Evolutionary conservation across 2,888 invertebrate genomes (phyloP), one percentile per base, ranked within the genome.

Genomic region (Leptopilina drosophilae): DNA sequence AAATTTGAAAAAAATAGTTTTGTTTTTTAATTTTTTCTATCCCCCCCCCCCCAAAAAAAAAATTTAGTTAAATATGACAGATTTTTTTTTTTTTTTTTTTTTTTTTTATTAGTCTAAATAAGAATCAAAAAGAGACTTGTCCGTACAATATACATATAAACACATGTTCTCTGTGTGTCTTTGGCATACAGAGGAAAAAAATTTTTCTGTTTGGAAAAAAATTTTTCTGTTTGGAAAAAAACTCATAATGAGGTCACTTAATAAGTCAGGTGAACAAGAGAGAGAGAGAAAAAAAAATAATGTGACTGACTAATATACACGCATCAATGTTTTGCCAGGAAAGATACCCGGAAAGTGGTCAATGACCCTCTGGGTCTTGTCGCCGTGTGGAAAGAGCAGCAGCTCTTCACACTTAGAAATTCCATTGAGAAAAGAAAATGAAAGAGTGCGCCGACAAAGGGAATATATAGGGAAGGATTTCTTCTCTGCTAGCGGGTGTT

Each of bases 331-430:
- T 69, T 69, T 53, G 69, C 53, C 69, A 67, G 67, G 49, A 20
- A 33, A 20, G 67, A 67, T 67, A 5, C 15, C 67, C 46, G 26
- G 14, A 69, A 69, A 53, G 69, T 69, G 69, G 69, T 69, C 69
- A 53, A 69, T 69, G 69, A 69, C 15, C 67, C 49, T 9, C 14
- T 12, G 42, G 42, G 7, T 42, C 53, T 8, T 53, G 69, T 69
- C 69, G 46, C 20, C 67, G 46, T 67, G 53, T 69, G 14, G 69
- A 69, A 69, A 69, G 69, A 69, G 69, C 69, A 69, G 69, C 69
- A 69, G 69, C 53, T 69, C 69, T 69, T 69, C 69, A 69, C 69
- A 69, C 69, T 69, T 69, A 53, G 69, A 69, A 69, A 69, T 69
- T 69, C 69, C 69, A 69, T 69, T 69, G 69, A 69, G 69, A 69